Evolutionary conservation across 2,888 invertebrate species (phyloP), one percentile per base, ranked within the genome.

Genomic region (Cybosia mesomella): DNA sequence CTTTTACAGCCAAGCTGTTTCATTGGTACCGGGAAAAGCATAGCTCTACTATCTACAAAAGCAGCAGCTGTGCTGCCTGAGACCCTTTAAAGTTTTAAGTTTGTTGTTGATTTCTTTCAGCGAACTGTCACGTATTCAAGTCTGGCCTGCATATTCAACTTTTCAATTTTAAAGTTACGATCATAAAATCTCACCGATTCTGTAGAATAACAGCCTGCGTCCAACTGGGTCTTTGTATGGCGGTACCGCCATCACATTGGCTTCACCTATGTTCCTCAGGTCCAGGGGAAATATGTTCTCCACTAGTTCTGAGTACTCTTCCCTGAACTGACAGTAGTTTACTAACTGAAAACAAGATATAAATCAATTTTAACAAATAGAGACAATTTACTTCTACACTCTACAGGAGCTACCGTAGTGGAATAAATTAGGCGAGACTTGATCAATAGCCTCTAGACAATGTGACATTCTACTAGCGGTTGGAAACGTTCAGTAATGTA

Each of bases 201-300:
- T 96, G 85, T 97, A 97, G 62, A 97, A 92, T 82, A 97, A 95
- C 76, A 97, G 95, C 64, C 98, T 95, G 71, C 97, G 94, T 3
- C 97, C 98, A 70, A 96, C 95, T 85, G 97, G 97, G 75, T 97
- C 98, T 39, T 96, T 95, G 84, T 98, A 97, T 0, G 97, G 97
- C 0, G 97, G 96, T 4, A 97, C 97, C 0, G 96, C 95, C 58
- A 98, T 93, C 4, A 98, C 94, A 72, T 96, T 95, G 11, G 96
- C 95, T 22, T 97, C 96, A 0, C 97, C 97, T 11, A 98, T 95
- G 69, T 91, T 92, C 39, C 95, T 92, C 76, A 98, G 89, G 58
- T 96, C 95, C 66, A 96, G 77, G 0, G 97, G 97, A 71, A 96
- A 96, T 0, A 98, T 95, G 73, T 96, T 96, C 70, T 96, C 96